Evolutionary conservation across 1,140 invertebrate genomes (phyloP), one percentile per base, ranked within the genome.

Genomic region (Apis florea): DNA sequence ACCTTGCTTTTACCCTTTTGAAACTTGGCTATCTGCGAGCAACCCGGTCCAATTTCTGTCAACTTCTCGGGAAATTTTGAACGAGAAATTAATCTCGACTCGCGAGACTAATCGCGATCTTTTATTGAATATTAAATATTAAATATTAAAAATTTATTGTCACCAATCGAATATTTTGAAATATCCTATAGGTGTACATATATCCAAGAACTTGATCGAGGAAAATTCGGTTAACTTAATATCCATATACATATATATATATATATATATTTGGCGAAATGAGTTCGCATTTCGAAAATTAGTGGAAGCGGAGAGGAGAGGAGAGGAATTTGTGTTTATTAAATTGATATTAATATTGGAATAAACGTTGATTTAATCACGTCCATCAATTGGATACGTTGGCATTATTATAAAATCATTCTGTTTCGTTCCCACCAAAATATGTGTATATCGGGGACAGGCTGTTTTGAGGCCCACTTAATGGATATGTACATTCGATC

Each of bases 401-500:
- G 3, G 47, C 53, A 40, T 81, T 81, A 81, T 81, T 75, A 75
- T 81, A 74, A 81, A 81, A 81, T 81, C 61, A 47, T 54, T 58
- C 54, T 67, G 71, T 40, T 64, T 72, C 61, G 64, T 49, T 63
- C 15, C 26, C 11, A 24, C 11, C 58, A 63, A 61, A 63, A 40
- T 71, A 71, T 71, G 24, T 79, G 54, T 24, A 12, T 56, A 49
- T 4, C 21, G n/a, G 19, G n/a, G 53, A 21, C 19, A n/a, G 26
- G 19, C 21, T 47, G 63, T 74, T 75, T n/a, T n/a, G 51, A 66
- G 15, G 19, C 72, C 40, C 19, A 26, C 19, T 81, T 74, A 73
- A 81, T 81, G 63, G 59, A 81, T n/a, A n/a, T 74, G 61, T 66
- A 80, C 61, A 64, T 80, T 80, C 61, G 56, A 74, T 80, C 74